Evolutionary conservation across 2,888 invertebrate genomes (phyloP), one percentile per base, ranked within the genome.

Genomic region (Drosophila sordidapex): DNA sequence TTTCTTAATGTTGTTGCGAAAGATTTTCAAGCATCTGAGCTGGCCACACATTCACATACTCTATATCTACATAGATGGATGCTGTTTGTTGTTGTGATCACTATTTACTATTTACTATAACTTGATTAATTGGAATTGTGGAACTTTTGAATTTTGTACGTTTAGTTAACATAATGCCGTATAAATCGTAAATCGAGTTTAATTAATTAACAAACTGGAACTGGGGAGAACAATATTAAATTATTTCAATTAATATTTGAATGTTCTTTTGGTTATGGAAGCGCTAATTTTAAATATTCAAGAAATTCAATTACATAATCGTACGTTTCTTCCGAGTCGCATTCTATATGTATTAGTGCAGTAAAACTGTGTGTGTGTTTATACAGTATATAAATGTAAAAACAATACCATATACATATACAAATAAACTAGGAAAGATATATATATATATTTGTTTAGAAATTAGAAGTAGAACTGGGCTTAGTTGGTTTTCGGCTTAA

Each of bases 201-300:
- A 40, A 40, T 56, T 56, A 2, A 31, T 38, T 60, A 35, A 57
- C 46, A 58, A 73, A 68, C 58, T 56, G 61, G 53, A 76, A 73
- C 49, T 53, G 51, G 52, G 52, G 57, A 49, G 43, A 57, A 52
- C 31, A 53, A 74, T 70, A n/a, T 48, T 21, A 35, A 56, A 31
- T 3, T 38, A 38, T 3, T 38, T 43, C 11, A 43, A 43, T 38
- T 18, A 33, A 71, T 33, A 25, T 57, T 33, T 43, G 3, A 33
- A 29, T 40, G 60, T 65, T 25, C 21, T 38, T 66, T 70, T 70
- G 64, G 65, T 58, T 77, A 70, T 84, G 84, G 84, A 84, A 84
- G 89, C 89, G 76, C 89, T 81, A 74, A 73, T 81, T 76, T 70
- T 49, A 74, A 77, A 85, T 59, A 74, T 65, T 71, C 36, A 71